phyloP scores from a whole-genome alignment of 2,113 vertebrate species.

The Mellivora capensis region DNA sequence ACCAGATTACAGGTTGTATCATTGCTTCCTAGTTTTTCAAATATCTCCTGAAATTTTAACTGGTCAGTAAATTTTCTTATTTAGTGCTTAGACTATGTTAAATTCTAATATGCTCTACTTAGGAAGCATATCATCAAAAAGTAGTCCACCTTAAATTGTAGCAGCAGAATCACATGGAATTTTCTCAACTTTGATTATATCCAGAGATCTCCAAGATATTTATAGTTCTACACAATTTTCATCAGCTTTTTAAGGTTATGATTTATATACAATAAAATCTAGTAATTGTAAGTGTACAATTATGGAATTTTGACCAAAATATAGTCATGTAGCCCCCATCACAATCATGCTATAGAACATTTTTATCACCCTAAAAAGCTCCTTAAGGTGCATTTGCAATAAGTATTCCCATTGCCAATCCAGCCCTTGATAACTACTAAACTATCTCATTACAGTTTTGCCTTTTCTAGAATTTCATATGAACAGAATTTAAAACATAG shows the following conservation, averaged over 20 bases:
- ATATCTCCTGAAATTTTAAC: background rate
- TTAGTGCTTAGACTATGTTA: background rate
- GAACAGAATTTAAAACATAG: background rate
- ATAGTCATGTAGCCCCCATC: background rate
- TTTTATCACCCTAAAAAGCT: background rate
- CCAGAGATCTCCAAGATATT: background rate
- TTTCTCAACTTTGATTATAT: slow-evolving; percentile 7
- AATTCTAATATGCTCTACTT: background rate
- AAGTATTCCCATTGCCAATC: background rate
- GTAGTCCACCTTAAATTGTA: background rate
- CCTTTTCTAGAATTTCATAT: background rate
- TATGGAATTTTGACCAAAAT: background rate
- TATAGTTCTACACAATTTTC: background rate
- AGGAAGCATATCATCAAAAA: background rate
- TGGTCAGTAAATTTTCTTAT: background rate
- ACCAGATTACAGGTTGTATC: background rate
- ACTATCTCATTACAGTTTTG: background rate
- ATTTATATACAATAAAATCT: background rate
- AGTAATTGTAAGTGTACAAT: background rate
- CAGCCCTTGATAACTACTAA: background rate
- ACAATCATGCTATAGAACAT: background rate
- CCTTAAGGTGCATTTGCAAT: background rate
- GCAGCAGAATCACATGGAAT: background rate
- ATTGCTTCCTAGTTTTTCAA: background rate
- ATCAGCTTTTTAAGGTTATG: background rate